Conservation (phyloP, 2,113 vertebrate species). For the Myiagra hebetior region DNA sequence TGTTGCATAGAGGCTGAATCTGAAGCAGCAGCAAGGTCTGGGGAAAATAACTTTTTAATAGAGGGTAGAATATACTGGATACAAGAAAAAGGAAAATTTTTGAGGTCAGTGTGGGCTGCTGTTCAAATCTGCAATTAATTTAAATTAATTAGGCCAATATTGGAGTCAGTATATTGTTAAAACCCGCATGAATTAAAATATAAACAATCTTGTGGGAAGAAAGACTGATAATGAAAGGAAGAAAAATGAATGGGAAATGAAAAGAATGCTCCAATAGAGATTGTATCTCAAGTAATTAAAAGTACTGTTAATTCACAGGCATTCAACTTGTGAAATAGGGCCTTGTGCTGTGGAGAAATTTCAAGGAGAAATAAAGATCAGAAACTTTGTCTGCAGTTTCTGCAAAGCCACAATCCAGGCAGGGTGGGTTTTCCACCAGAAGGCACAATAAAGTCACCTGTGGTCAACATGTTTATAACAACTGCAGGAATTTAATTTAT, state of each 20-base stretch:
- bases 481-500: neutral
- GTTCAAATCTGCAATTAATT: constrained; percentile 5
- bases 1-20: neutral
- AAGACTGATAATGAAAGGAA: neutral
- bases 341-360: neutral
- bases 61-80: neutral
- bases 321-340: neutral
- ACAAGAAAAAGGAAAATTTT: neutral
- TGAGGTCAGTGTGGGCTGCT: neutral
- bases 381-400: neutral
- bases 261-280: constrained; percentile 1
- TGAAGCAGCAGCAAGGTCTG: neutral
- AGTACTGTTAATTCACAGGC: neutral
- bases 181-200: neutral
- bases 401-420: neutral
- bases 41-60: neutral
- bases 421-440: neutral
- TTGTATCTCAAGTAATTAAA: constrained; percentile 39
- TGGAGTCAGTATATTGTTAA: constrained; percentile 15
- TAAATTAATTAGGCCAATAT: constrained; percentile 21
- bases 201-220: neutral
- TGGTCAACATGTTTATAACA: neutral
- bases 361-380: constrained; percentile 25
- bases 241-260: constrained; percentile 3
- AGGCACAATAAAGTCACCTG: neutral